phyloP scores from a whole-genome alignment of 2,888 invertebrate species.

The Hoplodrina blanda region DNA sequence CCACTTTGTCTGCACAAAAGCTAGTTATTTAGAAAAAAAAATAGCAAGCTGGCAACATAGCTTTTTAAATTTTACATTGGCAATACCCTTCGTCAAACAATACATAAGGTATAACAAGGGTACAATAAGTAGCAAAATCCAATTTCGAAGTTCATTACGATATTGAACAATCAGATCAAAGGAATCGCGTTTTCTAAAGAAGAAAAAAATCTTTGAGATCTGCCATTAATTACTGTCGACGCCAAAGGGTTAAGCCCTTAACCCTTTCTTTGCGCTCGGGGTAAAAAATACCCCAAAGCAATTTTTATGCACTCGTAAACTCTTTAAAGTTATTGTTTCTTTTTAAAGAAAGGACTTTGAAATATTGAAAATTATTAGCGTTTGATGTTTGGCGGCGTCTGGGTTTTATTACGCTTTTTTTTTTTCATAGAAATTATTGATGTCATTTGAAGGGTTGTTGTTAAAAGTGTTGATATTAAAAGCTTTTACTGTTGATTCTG shows the following conservation, averaged over 20 bases:
- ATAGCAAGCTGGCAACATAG: no score
- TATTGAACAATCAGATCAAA: conserved; percentile 81
- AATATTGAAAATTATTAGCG: conserved; percentile 85
- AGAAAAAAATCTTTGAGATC: conserved; percentile 77
- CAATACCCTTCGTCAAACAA: not conserved
- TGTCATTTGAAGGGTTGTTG: conserved; percentile 54
- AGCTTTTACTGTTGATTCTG: conserved; percentile 48
- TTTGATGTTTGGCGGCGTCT: conserved; percentile 81
- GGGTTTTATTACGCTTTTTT: conserved; percentile 52
- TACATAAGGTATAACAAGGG: not conserved
- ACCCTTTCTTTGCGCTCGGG: conserved; percentile 78
- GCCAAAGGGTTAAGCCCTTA: conserved; percentile 83
- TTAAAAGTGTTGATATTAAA: conserved; percentile 54
- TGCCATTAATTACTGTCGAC: conserved; percentile 86
- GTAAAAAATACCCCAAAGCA: conserved; percentile 80
- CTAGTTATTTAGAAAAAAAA: not conserved
- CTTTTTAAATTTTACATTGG: no score
- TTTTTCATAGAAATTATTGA: conserved; percentile 38
- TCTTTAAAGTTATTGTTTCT: conserved; percentile 88
- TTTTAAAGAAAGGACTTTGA: conserved; percentile 84
- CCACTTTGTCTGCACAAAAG: not conserved
- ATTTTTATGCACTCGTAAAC: conserved; percentile 84
- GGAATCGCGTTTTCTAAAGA: conserved; percentile 73
- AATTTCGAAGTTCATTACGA: conserved; percentile 65
- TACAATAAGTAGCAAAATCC: conserved; percentile 24